Conservation (phyloP, 2,113 vertebrate species). For the Eclectus roratus region DNA sequence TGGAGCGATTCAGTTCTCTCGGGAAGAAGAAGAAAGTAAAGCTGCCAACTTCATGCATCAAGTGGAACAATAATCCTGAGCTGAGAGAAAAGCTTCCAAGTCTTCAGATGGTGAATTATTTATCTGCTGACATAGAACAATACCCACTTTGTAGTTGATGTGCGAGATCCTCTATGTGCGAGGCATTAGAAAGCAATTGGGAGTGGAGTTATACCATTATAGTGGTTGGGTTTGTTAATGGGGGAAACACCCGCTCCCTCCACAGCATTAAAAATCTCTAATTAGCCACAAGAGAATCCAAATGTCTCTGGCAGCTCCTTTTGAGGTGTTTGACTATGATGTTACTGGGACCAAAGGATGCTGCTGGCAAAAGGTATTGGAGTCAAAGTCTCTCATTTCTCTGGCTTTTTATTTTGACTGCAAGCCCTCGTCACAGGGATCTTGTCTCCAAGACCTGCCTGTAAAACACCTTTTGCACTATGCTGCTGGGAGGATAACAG, state of each 20-base stretch:
- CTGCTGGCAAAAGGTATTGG: background rate
- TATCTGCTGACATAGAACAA: conserved; percentile 69
- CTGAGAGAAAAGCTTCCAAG: conserved; percentile 50
- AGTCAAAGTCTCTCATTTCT: background rate
- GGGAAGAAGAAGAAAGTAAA: conserved; percentile 55
- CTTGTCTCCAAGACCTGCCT: background rate
- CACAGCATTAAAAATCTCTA: conserved; percentile 3
- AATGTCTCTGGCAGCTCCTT: background rate
- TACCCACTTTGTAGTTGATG: conserved; percentile 32
- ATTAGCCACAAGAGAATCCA: background rate
- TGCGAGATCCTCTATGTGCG: background rate
- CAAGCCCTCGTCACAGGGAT: background rate
- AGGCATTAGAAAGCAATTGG: conserved; percentile 26
- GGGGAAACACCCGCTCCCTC: conserved; percentile 2
- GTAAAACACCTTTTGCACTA: background rate
- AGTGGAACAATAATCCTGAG: conserved; percentile 61
- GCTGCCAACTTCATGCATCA: conserved; percentile 63
- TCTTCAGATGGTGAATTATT: conserved; percentile 65
- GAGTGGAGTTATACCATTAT: background rate
- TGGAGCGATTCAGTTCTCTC: conserved; percentile 44
- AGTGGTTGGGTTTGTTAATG: background rate
- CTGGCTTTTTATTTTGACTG: background rate
- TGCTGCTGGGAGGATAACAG: background rate
- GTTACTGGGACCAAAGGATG: background rate
- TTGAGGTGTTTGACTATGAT: background rate